These are phyloP conservation scores for Podargus strigoides DNA, from an alignment of 2,797 vertebrate species.

Conservation along the genomic window DNA sequence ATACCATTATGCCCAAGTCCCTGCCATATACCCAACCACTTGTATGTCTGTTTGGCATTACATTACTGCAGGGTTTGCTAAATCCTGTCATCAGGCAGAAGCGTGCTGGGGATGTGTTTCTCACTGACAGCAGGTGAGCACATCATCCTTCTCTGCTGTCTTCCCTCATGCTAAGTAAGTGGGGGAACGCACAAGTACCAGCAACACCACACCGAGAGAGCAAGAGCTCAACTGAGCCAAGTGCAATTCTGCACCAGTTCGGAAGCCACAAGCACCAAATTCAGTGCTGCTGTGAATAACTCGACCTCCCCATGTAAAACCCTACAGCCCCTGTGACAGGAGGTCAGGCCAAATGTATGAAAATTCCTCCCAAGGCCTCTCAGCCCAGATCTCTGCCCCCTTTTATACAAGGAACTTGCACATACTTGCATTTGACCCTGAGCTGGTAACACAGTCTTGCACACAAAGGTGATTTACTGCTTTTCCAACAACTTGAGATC, in stretches of 20 bases:
- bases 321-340: neutral
- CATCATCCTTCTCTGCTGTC: neutral
- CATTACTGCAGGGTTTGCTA: neutral
- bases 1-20: neutral
- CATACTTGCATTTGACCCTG: neutral
- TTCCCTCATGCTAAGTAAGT: neutral
- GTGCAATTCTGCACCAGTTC: neutral
- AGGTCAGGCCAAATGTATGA: neutral
- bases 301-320: neutral
- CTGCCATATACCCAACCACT: neutral
- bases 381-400: neutral
- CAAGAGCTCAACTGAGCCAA: fast-evolving
- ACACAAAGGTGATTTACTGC: neutral
- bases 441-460: neutral
- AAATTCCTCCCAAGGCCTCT: neutral
- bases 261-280: neutral
- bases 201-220: neutral
- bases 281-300: neutral
- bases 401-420: neutral
- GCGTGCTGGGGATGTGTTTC: neutral
- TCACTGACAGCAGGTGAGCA: neutral
- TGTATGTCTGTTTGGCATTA: fast-evolving
- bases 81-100: neutral
- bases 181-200: neutral
- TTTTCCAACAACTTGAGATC: neutral